A percentile compares a stretch with the other conserved stretches of the same genome.
Evolutionary conservation across 2,113 vertebrate genomes (phyloP).

Genomic region (Suricata suricatta): DNA sequence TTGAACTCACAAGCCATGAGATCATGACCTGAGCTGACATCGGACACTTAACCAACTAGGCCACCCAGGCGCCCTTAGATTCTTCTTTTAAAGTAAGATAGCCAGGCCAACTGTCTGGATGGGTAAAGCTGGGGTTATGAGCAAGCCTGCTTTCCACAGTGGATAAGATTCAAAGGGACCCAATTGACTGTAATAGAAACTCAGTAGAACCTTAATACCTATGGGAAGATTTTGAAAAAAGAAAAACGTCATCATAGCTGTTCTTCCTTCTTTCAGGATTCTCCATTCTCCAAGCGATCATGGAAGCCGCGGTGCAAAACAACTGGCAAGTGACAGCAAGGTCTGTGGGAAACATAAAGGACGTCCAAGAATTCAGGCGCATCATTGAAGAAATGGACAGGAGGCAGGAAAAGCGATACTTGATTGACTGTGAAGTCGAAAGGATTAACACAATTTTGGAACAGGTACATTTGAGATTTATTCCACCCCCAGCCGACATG

Average conservation of each 20-base stretch:
- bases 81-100: conserved; percentile 22
- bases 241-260: conserved; percentile 51
- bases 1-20: too few species aligned
- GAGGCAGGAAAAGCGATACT: conserved; percentile 96
- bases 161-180: background rate
- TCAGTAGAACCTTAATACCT: conserved; percentile 43
- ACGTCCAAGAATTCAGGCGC: conserved; percentile 95
- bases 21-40: too few species aligned
- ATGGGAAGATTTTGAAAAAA: conserved; percentile 32
- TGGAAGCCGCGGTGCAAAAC: conserved; percentile 98
- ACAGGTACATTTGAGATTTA: conserved; percentile 89
- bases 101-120: background rate
- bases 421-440: conserved; percentile 98
- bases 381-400: conserved; percentile 99
- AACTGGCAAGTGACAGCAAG: conserved; percentile 99
- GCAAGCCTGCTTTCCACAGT: conserved; percentile 23
- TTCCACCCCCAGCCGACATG: background rate
- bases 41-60: too few species aligned
- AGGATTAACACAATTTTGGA: conserved; percentile 98
- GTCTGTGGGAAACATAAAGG: conserved; percentile 96
- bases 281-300: conserved; percentile 98
- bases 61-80: too few species aligned
- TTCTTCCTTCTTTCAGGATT: conserved; percentile 89
- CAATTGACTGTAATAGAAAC: conserved; percentile 21
- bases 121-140: background rate